Conservation (phyloP, 2,113 vertebrate genomes). For the Picathartes gymnocephalus region DNA sequence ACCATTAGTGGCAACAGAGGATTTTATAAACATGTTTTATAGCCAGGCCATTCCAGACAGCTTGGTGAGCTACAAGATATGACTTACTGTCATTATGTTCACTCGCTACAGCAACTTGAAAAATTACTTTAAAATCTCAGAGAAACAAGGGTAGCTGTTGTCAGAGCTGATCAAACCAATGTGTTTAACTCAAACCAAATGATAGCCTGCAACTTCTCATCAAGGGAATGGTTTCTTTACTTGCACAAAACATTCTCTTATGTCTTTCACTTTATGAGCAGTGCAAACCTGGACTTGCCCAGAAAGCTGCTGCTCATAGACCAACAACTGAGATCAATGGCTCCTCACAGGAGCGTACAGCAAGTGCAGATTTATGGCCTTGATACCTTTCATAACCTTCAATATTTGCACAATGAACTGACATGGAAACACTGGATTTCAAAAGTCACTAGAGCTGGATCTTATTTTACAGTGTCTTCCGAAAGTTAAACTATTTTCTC, state of each 20-base stretch:
- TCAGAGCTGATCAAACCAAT: not conserved
- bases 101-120: not conserved
- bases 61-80: not conserved
- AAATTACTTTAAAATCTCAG: not conserved
- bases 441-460: not conserved
- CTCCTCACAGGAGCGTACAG: not conserved
- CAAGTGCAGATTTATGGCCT: not conserved
- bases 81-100: not conserved
- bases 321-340: not conserved
- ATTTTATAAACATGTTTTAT: not conserved
- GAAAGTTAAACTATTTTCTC: not conserved
- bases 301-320: not conserved
- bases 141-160: not conserved
- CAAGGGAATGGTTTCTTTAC: not conserved
- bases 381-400: not conserved
- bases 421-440: not conserved
- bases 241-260: not conserved
- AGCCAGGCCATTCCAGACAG: not conserved
- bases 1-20: not conserved
- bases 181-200: not conserved
- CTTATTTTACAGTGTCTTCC: not conserved
- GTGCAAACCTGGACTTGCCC: constrained; percentile 1
- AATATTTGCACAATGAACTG: not conserved
- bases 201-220: not conserved
- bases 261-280: not conserved